A percentile compares a stretch with the other conserved stretches of the same genome.
Evolutionary conservation across 1,140 invertebrate genomes (phyloP).

Genomic region (Drosophila bipectinata): DNA sequence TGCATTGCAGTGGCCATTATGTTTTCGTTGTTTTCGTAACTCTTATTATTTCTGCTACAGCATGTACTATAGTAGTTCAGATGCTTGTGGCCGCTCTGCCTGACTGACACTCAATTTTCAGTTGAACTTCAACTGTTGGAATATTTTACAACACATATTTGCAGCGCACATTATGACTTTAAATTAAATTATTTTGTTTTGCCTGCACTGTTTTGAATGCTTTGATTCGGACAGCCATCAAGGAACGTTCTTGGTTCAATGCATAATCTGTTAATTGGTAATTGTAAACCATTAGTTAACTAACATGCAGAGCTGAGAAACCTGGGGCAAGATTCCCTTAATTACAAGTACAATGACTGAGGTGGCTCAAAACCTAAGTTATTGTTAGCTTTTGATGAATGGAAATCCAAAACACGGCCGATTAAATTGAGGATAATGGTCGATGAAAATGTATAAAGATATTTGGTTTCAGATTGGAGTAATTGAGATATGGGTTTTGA

Average conservation of each 20-base stretch:
- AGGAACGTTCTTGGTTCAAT: constrained; percentile 16
- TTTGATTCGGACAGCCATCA: constrained; percentile 1
- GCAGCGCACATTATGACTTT: constrained; percentile 48
- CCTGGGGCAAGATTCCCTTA: constrained; percentile 47
- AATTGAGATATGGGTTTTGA: too few species aligned
- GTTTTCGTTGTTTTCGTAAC: constrained; percentile 26
- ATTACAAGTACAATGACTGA: constrained; percentile 49
- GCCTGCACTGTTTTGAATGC: not conserved
- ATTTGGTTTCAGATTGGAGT: too few species aligned
- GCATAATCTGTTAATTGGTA: constrained; percentile 72
- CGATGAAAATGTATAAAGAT: not conserved
- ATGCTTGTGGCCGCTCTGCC: constrained; percentile 32
- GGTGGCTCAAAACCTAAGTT: constrained; percentile 17
- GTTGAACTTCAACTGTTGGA: constrained; percentile 40
- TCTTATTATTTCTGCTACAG: constrained; percentile 11
- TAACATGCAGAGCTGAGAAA: constrained; percentile 3
- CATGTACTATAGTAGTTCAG: constrained; percentile 10
- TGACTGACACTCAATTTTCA: constrained; percentile 52
- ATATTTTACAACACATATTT: constrained; percentile 53
- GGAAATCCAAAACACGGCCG: too few species aligned
- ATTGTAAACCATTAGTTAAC: constrained; percentile 48
- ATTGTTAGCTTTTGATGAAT: constrained; percentile 16
- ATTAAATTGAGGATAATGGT: not conserved
- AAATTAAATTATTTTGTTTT: constrained; percentile 54
- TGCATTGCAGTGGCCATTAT: constrained; percentile 25